Evolutionary conservation across 2,113 vertebrate genomes (phyloP), one percentile per base, ranked within the genome.

Genomic region (Salvator merianae): DNA sequence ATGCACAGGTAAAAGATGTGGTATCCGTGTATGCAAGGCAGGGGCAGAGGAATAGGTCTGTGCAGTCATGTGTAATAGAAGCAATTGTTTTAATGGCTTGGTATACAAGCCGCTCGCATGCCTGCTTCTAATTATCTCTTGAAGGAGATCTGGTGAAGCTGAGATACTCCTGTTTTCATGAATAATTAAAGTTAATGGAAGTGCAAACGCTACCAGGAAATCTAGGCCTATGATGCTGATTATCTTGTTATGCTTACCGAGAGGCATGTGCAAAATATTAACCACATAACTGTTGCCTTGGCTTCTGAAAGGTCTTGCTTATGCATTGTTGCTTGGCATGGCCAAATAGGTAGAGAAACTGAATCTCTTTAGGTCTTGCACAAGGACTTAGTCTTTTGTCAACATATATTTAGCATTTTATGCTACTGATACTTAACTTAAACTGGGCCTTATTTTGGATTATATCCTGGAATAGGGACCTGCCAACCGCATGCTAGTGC

Each of bases 101-200:
- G 68, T 5, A 26, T 53, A 65, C 63, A 34, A 30, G 0, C 1
- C 0, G 0, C 14, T n/a, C 28, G 0, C 47, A 40, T 3, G 2
- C 28, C 43, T 43, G 8, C 16, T 40, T 26, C 43, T 36, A 24
- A n/a, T 62, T 0, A 34, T 66, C 2, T 10, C 0, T 3, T 28
- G 50, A 0, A 3, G 22, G 24, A 77, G 26, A 50, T 53, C n/a
- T 12, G 28, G 38, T 36, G 68, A 0, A 2, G 66, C 9, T 24
- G 32, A 55, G 43, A 0, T 2, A 28, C 59, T n/a, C 6, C 53
- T 59, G 38, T 38, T 62, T 13, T 24, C 24, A 0, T 66, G 0
- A 16, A 2, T 68, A 73, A 38, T 77, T 82, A n/a, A 69, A n/a
- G 74, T 18, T 69, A 62, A 69, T 1, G 4, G 69, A 34, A 88